Conservation (phyloP, 1,140 invertebrate genomes). For the Paracyclopina nana region DNA sequence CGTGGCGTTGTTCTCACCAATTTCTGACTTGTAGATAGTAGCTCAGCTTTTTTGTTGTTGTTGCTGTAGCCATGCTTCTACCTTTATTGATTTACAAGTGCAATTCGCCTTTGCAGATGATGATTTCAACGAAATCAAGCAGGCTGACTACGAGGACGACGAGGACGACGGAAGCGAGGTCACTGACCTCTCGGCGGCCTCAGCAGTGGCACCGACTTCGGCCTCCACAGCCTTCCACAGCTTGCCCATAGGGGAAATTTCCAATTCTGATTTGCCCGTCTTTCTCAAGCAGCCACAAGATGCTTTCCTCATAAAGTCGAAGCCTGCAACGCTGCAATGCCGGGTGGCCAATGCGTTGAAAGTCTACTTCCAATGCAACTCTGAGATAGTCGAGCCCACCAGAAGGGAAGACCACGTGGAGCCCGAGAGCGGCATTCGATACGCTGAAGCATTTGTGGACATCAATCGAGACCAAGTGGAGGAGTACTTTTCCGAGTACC, state of each 20-base stretch:
- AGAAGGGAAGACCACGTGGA: neutral
- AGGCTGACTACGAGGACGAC: too few relatives aligned
- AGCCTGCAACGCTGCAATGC: slow-evolving; percentile 3
- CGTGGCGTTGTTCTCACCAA: too few relatives aligned
- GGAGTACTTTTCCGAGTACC: slow-evolving; percentile 9
- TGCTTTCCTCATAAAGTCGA: slow-evolving; percentile 7
- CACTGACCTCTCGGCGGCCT: too few relatives aligned
- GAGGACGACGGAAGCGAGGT: too few relatives aligned
- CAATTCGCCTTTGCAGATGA: too few relatives aligned
- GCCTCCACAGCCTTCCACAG: too few relatives aligned
- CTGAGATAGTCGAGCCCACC: neutral
- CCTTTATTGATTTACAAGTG: too few relatives aligned
- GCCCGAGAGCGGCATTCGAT: neutral
- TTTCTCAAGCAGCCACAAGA: slow-evolving; percentile 10
- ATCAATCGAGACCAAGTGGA: slow-evolving; percentile 9
- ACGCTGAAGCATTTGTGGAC: neutral
- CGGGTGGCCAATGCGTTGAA: slow-evolving; percentile 2
- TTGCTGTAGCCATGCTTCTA: too few relatives aligned
- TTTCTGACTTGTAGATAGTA: too few relatives aligned
- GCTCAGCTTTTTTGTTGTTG: too few relatives aligned
- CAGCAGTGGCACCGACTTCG: too few relatives aligned
- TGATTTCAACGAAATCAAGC: too few relatives aligned
- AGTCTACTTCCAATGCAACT: slow-evolving; percentile 11
- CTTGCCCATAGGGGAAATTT: neutral
- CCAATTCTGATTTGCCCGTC: slow-evolving; percentile 1